These are phyloP conservation scores for Phorcus lineatus DNA, from an alignment of 2,888 invertebrate genomes.

Conservation along the genomic window DNA sequence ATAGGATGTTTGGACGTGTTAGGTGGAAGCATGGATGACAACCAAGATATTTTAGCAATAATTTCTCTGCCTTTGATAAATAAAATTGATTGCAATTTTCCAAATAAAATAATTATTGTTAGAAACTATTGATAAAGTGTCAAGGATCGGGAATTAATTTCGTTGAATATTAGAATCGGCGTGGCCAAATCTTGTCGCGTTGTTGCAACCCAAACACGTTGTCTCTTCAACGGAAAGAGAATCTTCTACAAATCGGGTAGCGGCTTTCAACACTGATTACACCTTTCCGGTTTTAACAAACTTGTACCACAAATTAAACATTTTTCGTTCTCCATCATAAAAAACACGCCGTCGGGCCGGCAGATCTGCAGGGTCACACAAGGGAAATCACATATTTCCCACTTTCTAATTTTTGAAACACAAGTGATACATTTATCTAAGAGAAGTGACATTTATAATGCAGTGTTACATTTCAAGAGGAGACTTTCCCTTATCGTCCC, in stretches of 20 bases:
- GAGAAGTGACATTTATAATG: slow-evolving; percentile 6
- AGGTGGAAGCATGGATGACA: neutral
- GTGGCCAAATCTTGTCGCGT: neutral
- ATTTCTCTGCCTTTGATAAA: slow-evolving; percentile 33
- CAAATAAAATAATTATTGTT: slow-evolving; percentile 37
- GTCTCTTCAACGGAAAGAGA: neutral
- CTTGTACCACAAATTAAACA: neutral
- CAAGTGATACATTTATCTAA: slow-evolving; percentile 11
- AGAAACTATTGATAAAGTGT: slow-evolving; percentile 37
- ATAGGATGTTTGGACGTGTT: neutral
- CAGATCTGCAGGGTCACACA: neutral
- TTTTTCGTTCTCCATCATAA: neutral
- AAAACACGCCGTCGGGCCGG: neutral
- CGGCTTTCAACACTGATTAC: neutral
- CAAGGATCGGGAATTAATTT: slow-evolving; percentile 37
- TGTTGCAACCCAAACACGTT: slow-evolving; percentile 4
- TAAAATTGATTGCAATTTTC: slow-evolving; percentile 43
- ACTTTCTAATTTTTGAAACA: slow-evolving; percentile 9
- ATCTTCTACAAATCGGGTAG: neutral
- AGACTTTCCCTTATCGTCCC: neutral
- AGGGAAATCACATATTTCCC: slow-evolving; percentile 10
- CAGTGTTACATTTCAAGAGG: neutral
- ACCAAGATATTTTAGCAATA: slow-evolving; percentile 39
- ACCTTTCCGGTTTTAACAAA: slow-evolving; percentile 17
- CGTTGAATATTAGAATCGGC: slow-evolving; percentile 31